A percentile compares a stretch with the other conserved stretches of the same genome.
These are phyloP conservation scores for Microchirus variegatus DNA, from an alignment of 2,797 vertebrate genomes.

Conservation along the genomic window DNA sequence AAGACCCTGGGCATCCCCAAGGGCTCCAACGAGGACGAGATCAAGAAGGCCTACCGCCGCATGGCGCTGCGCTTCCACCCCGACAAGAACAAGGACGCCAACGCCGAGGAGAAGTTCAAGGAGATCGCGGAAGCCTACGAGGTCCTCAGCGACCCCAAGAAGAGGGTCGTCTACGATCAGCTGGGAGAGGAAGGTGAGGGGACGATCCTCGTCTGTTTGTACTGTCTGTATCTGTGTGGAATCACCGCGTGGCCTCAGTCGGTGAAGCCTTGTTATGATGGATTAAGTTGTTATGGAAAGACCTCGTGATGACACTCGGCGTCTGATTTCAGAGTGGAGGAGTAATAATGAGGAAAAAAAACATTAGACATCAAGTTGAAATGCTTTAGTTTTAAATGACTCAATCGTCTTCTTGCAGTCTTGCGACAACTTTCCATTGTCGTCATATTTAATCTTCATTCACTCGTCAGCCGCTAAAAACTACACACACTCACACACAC, in stretches of 20 bases:
- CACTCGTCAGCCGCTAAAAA: too few species aligned
- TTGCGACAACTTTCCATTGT: too few species aligned
- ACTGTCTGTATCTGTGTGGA: constrained; percentile 11
- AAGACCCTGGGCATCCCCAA: constrained; percentile 94
- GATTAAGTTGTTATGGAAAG: constrained; percentile 54
- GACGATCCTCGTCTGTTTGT: constrained; percentile 2
- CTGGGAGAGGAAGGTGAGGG: constrained; percentile 97
- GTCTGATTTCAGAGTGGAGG: constrained; percentile 37
- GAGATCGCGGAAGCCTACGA: constrained; percentile 98
- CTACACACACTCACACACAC: too few species aligned
- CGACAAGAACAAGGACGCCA: constrained; percentile 97
- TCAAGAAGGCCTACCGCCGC: constrained; percentile 97
- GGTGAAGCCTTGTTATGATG: constrained; percentile 41
- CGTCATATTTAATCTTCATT: too few species aligned
- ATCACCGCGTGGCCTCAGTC: constrained; percentile 6
- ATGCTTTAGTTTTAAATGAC: too few species aligned
- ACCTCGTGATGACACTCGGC: constrained; percentile 38
- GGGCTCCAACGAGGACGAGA: constrained; percentile 94
- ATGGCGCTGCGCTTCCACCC: constrained; percentile 98
- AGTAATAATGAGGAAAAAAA: constrained; percentile 24
- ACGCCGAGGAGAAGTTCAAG: constrained; percentile 96
- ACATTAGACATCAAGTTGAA: too few species aligned
- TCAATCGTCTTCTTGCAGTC: too few species aligned
- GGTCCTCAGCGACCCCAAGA: constrained; percentile 98
- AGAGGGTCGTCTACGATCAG: constrained; percentile 94